A percentile compares a stretch with the other conserved stretches of the same genome.
phyloP scores from a whole-genome alignment of 1,140 invertebrate genomes.

The Zaprionus davidi region DNA sequence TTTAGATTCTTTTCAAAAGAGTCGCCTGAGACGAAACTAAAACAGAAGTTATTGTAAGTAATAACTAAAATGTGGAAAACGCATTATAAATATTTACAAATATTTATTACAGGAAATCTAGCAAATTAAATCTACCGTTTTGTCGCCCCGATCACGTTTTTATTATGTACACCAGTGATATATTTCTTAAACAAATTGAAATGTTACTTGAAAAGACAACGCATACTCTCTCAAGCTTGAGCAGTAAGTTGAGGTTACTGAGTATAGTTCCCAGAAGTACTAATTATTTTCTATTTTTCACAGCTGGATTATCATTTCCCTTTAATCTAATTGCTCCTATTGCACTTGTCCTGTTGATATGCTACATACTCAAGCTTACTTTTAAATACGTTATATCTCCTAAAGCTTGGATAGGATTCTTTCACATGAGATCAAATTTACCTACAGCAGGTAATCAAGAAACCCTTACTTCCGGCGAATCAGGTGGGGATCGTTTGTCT shows the following conservation, averaged over 20 bases:
- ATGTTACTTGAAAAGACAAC: constrained; percentile 59
- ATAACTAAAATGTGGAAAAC: background rate
- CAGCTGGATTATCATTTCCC: constrained; percentile 59
- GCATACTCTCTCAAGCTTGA: constrained; percentile 41
- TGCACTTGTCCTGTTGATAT: constrained; percentile 52
- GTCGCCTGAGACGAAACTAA: constrained; percentile 25
- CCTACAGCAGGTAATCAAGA: background rate
- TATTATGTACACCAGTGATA: constrained; percentile 62
- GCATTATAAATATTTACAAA: background rate
- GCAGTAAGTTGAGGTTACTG: constrained; percentile 35
- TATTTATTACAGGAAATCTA: constrained; percentile 58
- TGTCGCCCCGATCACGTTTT: constrained; percentile 74
- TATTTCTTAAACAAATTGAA: constrained; percentile 68
- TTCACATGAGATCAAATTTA: constrained; percentile 11
- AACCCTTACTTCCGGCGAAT: constrained; percentile 2
- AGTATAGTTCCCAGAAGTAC: background rate
- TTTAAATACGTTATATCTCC: constrained; percentile 78
- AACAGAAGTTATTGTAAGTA: constrained; percentile 45
- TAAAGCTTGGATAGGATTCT: constrained; percentile 53
- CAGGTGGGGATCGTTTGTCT: constrained; percentile 56
- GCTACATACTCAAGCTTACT: constrained; percentile 62
- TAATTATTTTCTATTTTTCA: background rate
- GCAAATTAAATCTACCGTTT: constrained; percentile 48
- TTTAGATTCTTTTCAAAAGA: constrained; percentile 15
- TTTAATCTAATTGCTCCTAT: constrained; percentile 54